These are phyloP conservation scores for Zonotrichia albicollis DNA, from an alignment of 2,797 vertebrate genomes.

Conservation along the genomic window DNA sequence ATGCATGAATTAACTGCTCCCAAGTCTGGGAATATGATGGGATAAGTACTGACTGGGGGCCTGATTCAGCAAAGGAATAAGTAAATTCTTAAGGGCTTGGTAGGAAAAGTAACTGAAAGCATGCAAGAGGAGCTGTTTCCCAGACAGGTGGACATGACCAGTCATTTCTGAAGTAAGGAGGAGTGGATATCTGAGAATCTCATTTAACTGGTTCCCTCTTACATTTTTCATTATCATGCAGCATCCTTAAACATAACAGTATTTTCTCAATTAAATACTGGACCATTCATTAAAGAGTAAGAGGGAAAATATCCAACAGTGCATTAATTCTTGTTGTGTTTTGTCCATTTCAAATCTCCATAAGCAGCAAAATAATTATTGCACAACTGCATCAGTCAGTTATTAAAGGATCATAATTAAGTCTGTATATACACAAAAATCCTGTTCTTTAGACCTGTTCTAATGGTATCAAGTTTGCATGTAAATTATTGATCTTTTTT, in stretches of 20 bases:
- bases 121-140: not conserved
- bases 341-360: not conserved
- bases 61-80: not conserved
- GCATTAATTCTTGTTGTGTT: not conserved
- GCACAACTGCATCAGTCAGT: not conserved
- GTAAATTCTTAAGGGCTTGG: not conserved
- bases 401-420: not conserved
- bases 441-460: not conserved
- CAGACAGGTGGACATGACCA: not conserved
- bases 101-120: not conserved
- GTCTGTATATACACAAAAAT: not conserved
- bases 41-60: not conserved
- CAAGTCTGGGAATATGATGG: not conserved
- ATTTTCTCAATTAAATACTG: not conserved
- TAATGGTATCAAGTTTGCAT: not conserved
- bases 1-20: not conserved
- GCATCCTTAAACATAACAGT: not conserved
- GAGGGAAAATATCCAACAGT: not conserved
- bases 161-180: not conserved
- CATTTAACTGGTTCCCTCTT: fast-evolving
- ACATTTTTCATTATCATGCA: not conserved
- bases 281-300: not conserved
- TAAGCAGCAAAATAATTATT: not conserved
- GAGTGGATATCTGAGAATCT: not conserved
- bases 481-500: not conserved